Evolutionary conservation across 1,140 invertebrate species (phyloP), one percentile per base, ranked within the genome.

Genomic region (Hormaphis cornu): DNA sequence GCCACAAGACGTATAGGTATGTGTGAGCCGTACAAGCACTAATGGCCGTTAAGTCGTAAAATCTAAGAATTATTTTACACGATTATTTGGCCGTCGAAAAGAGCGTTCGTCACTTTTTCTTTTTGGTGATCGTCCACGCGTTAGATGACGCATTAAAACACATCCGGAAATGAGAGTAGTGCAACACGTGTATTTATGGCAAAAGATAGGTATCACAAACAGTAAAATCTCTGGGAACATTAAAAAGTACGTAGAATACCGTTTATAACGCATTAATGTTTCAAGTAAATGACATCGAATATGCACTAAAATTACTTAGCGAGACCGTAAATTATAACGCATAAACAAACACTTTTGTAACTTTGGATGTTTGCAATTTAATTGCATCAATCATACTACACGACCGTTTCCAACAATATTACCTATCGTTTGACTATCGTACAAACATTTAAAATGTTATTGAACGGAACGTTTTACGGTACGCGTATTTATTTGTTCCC

Each of bases 91-190:
- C 6, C 3, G 16, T 56, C 33, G 40, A 37, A 35, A 54, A 22
- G 44, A 61, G 26, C 37, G 20, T 44, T 28, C 28, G n/a, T 44
- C 26, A 46, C 37, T 46, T 63, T 46, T 50, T 50, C 30, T 53
- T 63, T 66, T 66, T 35, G 12, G 28, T 16, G 12, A 14, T 26
- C 30, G n/a, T 44, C 18, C 26, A 4, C 14, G 24, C 12, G 44
- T 66, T 30, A 20, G n/a, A 61, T 26, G 44, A 26, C 28, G 35
- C 61, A 66, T 66, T 66, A 66, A 66, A 48, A 46, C 16, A 50
- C 28, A 48, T 48, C 44, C 61, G 44, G 44, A 50, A 66, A 50
- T 28, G 61, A n/a, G n/a, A 50, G 50, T 66, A 50, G 18, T 28
- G 33, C 26, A 35, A 33, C 18, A 66, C 18, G 28, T 48, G 20